phyloP scores from a whole-genome alignment of 2,113 vertebrate species.

The Larimichthys polyactis region DNA sequence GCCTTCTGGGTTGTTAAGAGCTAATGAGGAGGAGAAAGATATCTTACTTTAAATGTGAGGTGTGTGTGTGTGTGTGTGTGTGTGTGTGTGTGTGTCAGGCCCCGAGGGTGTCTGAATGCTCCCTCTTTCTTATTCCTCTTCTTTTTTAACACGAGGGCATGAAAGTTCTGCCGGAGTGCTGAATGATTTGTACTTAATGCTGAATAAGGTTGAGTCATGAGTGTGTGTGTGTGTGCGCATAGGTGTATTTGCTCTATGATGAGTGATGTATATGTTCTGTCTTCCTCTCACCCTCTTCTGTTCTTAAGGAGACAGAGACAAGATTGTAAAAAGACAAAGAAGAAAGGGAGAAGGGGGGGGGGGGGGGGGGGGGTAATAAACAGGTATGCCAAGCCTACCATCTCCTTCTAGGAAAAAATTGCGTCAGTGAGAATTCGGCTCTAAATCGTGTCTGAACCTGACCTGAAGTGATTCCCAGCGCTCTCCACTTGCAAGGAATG shows the following conservation, averaged over 20 bases:
- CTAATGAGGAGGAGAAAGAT: slow-evolving; percentile 63
- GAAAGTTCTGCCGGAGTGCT: slow-evolving; percentile 18
- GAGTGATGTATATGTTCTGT: slow-evolving; percentile 55
- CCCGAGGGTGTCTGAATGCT: slow-evolving; percentile 29
- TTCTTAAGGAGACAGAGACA: slow-evolving; percentile 20
- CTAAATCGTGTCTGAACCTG: slow-evolving; percentile 66
- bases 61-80: slow-evolving; percentile 26
- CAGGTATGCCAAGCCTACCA: slow-evolving; percentile 34
- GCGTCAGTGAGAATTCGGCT: slow-evolving; percentile 23
- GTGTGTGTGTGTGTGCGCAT: slow-evolving; percentile 17
- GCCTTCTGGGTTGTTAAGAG: slow-evolving; percentile 65
- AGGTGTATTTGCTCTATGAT: slow-evolving; percentile 29
- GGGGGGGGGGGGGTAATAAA: slow-evolving; percentile 21
- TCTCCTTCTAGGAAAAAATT: slow-evolving; percentile 63
- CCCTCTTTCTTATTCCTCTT: slow-evolving; percentile 47
- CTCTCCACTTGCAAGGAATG: slow-evolving; percentile 37
- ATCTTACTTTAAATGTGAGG: slow-evolving; percentile 41
- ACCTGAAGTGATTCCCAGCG: slow-evolving; percentile 46
- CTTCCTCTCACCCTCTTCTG: slow-evolving; percentile 18
- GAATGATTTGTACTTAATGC: slow-evolving; percentile 49
- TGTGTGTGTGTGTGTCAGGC: slow-evolving; percentile 27
- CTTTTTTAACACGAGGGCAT: slow-evolving; percentile 32
- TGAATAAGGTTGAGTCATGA: slow-evolving; percentile 26
- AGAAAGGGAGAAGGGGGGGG: background rate
- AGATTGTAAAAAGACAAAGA: background rate